Conservation (phyloP, 2,797 vertebrate genomes). For the Danio albolineatus region DNA sequence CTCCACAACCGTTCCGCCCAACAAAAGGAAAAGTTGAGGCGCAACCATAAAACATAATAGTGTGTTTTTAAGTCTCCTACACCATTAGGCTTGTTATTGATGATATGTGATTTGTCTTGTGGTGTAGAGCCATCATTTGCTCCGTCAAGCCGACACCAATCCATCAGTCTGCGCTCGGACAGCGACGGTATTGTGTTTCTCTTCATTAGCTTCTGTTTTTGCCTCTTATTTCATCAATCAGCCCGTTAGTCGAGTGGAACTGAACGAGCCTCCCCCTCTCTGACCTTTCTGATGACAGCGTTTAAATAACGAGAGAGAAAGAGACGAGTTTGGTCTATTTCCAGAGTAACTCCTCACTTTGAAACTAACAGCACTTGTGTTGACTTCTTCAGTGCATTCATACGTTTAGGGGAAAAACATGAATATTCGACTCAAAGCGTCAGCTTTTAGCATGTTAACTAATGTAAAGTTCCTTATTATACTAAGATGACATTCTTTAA, state of each 20-base stretch:
- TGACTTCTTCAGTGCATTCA: constrained; percentile 2
- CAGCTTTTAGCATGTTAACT: background rate
- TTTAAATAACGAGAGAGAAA: constrained; percentile 50
- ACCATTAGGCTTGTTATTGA: constrained; percentile 41
- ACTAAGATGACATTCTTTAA: background rate
- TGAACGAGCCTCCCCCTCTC: constrained; percentile 41
- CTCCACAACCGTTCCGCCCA: background rate
- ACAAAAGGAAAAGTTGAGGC: constrained; percentile 20
- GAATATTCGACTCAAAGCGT: background rate
- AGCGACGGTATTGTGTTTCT: constrained; percentile 63
- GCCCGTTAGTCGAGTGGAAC: constrained; percentile 56
- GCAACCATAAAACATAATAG: constrained; percentile 12
- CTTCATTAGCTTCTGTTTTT: constrained; percentile 65
- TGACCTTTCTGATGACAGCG: constrained; percentile 57
- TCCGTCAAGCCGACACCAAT: constrained; percentile 60
- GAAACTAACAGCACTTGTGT: background rate
- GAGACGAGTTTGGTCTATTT: constrained; percentile 27
- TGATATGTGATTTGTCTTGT: constrained; percentile 55
- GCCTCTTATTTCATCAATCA: constrained; percentile 62
- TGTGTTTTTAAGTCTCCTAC: constrained; percentile 22
- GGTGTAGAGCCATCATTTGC: constrained; percentile 54
- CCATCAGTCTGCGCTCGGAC: constrained; percentile 62
- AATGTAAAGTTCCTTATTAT: background rate
- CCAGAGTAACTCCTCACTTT: background rate
- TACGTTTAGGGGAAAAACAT: background rate